Evolutionary conservation across 2,113 vertebrate species (phyloP).

Genomic region (rat (Rattus norvegicus)): GRCr8 NC_086027.1:29596001-29596500

Average conservation of each 20-base stretch:
- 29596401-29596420: background rate
- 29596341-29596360: background rate
- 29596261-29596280: background rate
- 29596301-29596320: background rate
- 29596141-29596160: background rate
- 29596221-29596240: background rate
- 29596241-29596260: background rate
- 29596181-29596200: background rate
- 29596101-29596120: background rate
- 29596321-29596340: background rate
- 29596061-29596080: background rate
- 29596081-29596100: background rate
- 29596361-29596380: background rate
- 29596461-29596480: background rate
- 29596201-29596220: background rate
- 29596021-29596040: constrained; percentile 35
- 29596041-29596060: background rate
- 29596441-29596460: background rate
- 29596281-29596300: background rate
- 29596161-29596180: background rate
- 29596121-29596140: background rate
- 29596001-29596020: background rate
- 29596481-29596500: background rate
- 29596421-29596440: background rate
- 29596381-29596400: background rate